phyloP scores from a whole-genome alignment of 37 sponge, comb jelly and placozoan genomes.

The Tethya wilhelma region DNA sequence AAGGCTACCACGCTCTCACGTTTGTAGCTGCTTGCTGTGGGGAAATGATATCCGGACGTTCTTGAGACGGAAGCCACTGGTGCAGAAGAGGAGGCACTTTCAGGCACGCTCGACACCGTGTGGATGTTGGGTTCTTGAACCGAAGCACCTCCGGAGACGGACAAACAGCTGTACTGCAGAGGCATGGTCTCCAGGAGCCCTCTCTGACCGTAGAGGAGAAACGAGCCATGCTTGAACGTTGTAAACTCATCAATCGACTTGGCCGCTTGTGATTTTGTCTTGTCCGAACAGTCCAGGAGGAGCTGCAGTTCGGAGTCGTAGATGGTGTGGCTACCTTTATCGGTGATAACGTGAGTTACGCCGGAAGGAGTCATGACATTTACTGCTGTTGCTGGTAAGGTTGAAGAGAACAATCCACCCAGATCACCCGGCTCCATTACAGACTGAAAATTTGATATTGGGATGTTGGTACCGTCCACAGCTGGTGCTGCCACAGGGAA shows the following conservation, averaged over 20 bases:
- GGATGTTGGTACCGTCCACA: no score
- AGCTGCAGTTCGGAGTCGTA: conserved; percentile 66
- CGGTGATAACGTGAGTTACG: conserved; percentile 6
- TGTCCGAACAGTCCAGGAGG: conserved; percentile 28
- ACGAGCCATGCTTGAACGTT: conserved; percentile 64
- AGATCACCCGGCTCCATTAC: no score
- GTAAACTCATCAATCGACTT: conserved; percentile 7
- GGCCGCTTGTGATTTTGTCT: not conserved
- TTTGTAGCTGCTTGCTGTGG: not conserved
- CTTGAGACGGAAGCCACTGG: conserved; percentile 10
- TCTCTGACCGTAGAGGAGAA: conserved; percentile 59
- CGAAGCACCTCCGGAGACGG: conserved; percentile 30
- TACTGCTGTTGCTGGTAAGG: no score
- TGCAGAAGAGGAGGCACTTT: not conserved
- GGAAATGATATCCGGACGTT: conserved; percentile 32
- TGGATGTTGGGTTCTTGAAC: conserved; percentile 31
- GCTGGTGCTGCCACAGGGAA: no score
- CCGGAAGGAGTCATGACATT: not conserved
- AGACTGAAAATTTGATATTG: no score
- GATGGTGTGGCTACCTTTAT: conserved; percentile 41
- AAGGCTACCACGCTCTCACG: not conserved
- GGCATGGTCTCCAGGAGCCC: conserved; percentile 69
- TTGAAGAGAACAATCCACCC: no score
- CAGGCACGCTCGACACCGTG: not conserved
- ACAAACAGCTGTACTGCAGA: conserved; percentile 44